Evolutionary conservation across 2,797 vertebrate genomes (phyloP), one percentile per base, ranked within the genome.

Genomic region (Acanthiza pusilla): DNA sequence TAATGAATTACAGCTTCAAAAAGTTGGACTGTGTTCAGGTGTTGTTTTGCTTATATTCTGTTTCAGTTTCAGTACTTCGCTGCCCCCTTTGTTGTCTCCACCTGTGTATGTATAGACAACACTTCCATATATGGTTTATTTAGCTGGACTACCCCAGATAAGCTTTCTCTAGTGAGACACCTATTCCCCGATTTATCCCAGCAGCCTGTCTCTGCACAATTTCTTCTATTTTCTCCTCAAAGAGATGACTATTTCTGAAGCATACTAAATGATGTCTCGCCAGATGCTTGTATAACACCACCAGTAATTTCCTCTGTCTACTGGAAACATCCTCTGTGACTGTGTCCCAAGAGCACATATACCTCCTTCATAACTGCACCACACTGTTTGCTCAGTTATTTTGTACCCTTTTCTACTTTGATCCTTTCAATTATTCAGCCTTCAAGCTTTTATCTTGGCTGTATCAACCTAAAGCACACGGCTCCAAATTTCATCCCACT

Each of bases 311-410:
- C 30, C 27, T 45, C 32, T 47, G 51, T 58, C 70, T 93, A 57
- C 57, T 70, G 70, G 36, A 88, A 94, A 83, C 43, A 75, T 65
- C 53, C 48, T 70, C 71, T 58, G 62, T 42, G 43, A 80, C 26
- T 43, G 25, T 25, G 23, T 58, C 58, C 62, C 70, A 65, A 68
- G 30, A 89, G 47, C 7, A 77, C 45, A 47, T 3, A 36, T 0
- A 55, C 5, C 30, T 63, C 72, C 51, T 67, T 67, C 53, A 9
- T 9, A 92, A 74, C 36, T 30, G 34, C 36, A 55, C 30, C 25
- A 13, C 0, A 0, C 16, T 1, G 2, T 67, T 65, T 61, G 32
- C n/a, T 67, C 3, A 0, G 30, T 67, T 78, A 45, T 32, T 66
- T 34, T 2, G 0, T 16, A 73, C 23, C 11, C 32, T 53, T 50